Percentiles rank a stretch among this genome's conserved stretches.
Evolutionary conservation across 2,113 vertebrate species (phyloP).

Genomic region (Casuarius casuarius): DNA sequence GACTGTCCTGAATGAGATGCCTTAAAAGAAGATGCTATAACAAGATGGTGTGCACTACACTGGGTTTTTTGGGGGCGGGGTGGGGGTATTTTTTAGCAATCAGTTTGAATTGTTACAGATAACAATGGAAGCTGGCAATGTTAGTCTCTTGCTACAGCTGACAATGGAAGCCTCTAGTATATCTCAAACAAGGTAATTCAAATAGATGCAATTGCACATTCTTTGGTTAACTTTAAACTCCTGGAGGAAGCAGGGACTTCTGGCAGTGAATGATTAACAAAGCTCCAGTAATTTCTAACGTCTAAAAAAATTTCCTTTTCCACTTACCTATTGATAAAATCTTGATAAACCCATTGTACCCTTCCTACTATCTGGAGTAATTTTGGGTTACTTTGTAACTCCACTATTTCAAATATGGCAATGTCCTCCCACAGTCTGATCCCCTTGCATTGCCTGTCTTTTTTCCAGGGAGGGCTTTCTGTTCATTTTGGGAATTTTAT

Average conservation of each 20-base stretch:
- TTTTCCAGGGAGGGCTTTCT: not conserved
- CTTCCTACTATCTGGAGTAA: not conserved
- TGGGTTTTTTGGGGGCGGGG: not conserved
- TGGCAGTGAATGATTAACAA: constrained; percentile 27
- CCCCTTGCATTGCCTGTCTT: not conserved
- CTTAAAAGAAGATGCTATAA: not conserved
- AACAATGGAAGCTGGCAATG: not conserved
- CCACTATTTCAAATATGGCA: not conserved
- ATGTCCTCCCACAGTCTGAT: not conserved
- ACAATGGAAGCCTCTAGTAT: not conserved
- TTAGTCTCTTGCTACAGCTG: not conserved
- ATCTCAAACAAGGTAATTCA: constrained; percentile 17
- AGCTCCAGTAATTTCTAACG: not conserved
- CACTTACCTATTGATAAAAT: not conserved
- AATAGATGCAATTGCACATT: not conserved
- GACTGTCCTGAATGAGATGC: not conserved
- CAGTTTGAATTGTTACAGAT: not conserved
- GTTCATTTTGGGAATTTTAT: not conserved
- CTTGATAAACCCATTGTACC: not conserved
- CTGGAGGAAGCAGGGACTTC: not conserved
- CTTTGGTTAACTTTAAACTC: constrained; percentile 17
- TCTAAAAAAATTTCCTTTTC: not conserved
- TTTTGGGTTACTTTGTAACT: not conserved
- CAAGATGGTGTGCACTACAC: not conserved
- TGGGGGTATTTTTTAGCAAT: not conserved